Percentiles rank a stretch among this genome's conserved stretches.
These are phyloP conservation scores for Eilema sororculum DNA, from an alignment of 2,888 invertebrate genomes.

Conservation along the genomic window DNA sequence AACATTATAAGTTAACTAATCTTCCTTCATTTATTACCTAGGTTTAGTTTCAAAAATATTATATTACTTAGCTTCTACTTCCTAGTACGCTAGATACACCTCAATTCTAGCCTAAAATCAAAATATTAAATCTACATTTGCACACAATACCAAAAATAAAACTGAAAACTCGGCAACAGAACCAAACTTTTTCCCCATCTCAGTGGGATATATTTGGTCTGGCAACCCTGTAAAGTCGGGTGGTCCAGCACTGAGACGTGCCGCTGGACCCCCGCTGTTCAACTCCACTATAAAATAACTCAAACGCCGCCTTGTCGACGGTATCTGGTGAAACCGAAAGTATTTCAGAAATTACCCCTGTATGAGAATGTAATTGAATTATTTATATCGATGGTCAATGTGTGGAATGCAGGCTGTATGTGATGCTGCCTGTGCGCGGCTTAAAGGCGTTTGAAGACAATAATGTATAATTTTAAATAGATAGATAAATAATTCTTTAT, in stretches of 20 bases:
- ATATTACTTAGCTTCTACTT: not conserved
- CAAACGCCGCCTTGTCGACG: slow-evolving; percentile 31
- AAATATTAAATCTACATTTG: slow-evolving; percentile 14
- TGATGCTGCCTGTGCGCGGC: not conserved
- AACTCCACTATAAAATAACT: slow-evolving; percentile 47
- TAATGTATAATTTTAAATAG: not conserved
- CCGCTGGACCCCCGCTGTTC: slow-evolving; percentile 70
- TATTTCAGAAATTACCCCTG: slow-evolving; percentile 33
- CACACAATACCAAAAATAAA: slow-evolving; percentile 22
- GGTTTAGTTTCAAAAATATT: too few species aligned
- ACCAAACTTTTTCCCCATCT: slow-evolving; percentile 13
- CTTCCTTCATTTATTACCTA: too few species aligned
- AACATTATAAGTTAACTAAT: too few species aligned
- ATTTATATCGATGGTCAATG: slow-evolving; percentile 11
- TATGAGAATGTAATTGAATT: slow-evolving; percentile 24
- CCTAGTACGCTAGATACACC: not conserved
- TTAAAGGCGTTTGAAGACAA: not conserved
- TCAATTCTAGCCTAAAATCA: not conserved
- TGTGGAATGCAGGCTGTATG: slow-evolving; percentile 9
- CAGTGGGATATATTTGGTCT: slow-evolving; percentile 39
- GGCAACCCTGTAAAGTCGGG: slow-evolving; percentile 65
- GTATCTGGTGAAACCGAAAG: slow-evolving; percentile 38
- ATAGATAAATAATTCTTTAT: too few species aligned
- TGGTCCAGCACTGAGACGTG: slow-evolving; percentile 66
- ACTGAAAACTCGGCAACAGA: slow-evolving; percentile 36